Evolutionary conservation across 1,140 invertebrate genomes (phyloP), one percentile per base, ranked within the genome.

Genomic region (Linepithema humile): DNA sequence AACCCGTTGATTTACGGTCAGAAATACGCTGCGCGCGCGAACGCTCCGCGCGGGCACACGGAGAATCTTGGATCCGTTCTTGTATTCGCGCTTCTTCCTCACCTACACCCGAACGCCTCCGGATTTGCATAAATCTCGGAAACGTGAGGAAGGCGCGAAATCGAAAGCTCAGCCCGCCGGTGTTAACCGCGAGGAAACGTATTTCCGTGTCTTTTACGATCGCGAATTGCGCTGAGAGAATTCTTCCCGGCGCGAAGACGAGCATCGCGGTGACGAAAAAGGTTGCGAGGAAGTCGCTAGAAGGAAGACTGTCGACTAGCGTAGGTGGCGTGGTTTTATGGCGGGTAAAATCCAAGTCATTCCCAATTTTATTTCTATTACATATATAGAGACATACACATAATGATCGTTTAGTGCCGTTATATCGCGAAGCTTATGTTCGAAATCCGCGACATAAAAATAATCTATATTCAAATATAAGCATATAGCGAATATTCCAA

Each of bases 61-160:
- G 55, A n/a, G n/a, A n/a, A 73, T 59, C 38, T 17, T 2, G 32
- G 26, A 45, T 32, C 12, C n/a, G 29, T 32, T 48, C 7, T 26
- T 23, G 26, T 10, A 65, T 67, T 2, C 20, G 12, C 60, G 64
- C 29, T n/a, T 73, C 40, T 43, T 17, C 53, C 35, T 45, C 59
- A 26, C n/a, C 40, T 29, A 35, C 48, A 12, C 12, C 10, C 45
- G 32, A 55, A 64, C 84, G 88, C 83, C 85, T 86, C 80, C 74
- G 87, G 88, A 93, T 92, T 93, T 92, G 86, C 91, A 92, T 92
- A 93, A 92, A 92, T 92, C 92, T 90, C 83, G 85, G 67, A 88
- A 89, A 90, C 67, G 82, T 73, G 85, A 87, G 73, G 86, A 85
- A 87, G 88, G 88, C 87, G 86, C 88, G 91, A 92, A 93, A 93